Evolutionary conservation across 2,113 vertebrate species (phyloP).

Genomic region (Melanerpes formicivorus): DNA sequence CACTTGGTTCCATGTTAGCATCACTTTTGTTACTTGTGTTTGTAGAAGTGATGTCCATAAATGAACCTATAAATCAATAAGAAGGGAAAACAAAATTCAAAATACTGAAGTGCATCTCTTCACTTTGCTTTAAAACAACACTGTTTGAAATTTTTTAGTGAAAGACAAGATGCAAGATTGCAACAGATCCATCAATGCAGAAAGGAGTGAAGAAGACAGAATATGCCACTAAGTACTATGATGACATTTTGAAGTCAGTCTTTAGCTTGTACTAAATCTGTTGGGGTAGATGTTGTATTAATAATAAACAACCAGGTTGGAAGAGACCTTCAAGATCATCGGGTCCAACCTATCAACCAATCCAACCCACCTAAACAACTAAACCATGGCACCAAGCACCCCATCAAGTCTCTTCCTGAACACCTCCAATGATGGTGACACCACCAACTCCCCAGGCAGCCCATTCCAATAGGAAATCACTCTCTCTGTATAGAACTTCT

Average conservation of each 20-base stretch:
- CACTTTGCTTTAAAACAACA: not conserved
- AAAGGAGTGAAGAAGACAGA: not conserved
- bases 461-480: too few species aligned
- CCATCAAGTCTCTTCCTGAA: too few species aligned
- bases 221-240: rapidly evolving
- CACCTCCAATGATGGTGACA: too few species aligned
- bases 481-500: too few species aligned
- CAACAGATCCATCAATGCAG: not conserved
- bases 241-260: not conserved
- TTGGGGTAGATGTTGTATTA: not conserved
- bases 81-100: not conserved
- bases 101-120: not conserved
- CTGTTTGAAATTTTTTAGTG: not conserved
- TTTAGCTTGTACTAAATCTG: not conserved
- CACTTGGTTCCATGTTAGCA: constrained; percentile 87
- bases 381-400: too few species aligned
- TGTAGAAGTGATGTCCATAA: constrained; percentile 89
- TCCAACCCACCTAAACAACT: too few species aligned
- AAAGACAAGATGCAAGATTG: not conserved
- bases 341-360: too few species aligned
- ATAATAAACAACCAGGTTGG: not conserved
- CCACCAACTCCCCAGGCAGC: too few species aligned
- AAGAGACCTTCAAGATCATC: too few species aligned
- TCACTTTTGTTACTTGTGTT: constrained; percentile 95
- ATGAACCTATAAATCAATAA: constrained; percentile 82